Conservation (phyloP, 2,797 vertebrate species). For the Jordanella pulchra region DNA sequence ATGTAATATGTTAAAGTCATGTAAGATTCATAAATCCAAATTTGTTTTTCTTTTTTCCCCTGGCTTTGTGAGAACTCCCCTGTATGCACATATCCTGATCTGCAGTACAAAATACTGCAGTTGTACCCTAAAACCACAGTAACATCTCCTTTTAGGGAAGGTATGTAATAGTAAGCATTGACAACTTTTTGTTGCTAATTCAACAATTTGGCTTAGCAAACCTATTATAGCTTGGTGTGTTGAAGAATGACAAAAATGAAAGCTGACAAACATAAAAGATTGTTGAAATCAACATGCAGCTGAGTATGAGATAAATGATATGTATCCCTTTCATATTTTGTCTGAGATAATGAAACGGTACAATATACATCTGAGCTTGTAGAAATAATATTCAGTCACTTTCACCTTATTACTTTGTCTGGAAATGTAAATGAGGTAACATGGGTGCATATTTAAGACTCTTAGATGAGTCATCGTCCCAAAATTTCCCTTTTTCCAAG, state of each 20-base stretch:
- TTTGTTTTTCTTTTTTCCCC: constrained; percentile 4
- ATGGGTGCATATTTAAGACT: background rate
- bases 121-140: constrained; percentile 22
- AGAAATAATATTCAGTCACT: background rate
- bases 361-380: background rate
- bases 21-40: constrained; percentile 51
- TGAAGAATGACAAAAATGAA: background rate
- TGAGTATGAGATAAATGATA: background rate
- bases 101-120: constrained; percentile 23
- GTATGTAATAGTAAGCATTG: constrained; percentile 15
- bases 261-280: background rate
- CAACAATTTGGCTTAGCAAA: constrained; percentile 4
- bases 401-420: no score
- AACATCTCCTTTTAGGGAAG: constrained; percentile 27
- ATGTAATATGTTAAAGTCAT: constrained; percentile 35
- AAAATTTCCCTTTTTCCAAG: no score
- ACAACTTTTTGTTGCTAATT: constrained; percentile 13
- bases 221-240: background rate
- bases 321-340: background rate
- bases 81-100: constrained; percentile 12
- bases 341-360: background rate
- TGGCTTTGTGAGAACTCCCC: constrained; percentile 18
- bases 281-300: constrained; percentile 4
- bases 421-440: no score
- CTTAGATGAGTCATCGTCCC: no score